A percentile compares a stretch with the other conserved stretches of the same genome.
Evolutionary conservation across 1,140 invertebrate genomes (phyloP).

Genomic region (Gonioctena quinquepunctata): DNA sequence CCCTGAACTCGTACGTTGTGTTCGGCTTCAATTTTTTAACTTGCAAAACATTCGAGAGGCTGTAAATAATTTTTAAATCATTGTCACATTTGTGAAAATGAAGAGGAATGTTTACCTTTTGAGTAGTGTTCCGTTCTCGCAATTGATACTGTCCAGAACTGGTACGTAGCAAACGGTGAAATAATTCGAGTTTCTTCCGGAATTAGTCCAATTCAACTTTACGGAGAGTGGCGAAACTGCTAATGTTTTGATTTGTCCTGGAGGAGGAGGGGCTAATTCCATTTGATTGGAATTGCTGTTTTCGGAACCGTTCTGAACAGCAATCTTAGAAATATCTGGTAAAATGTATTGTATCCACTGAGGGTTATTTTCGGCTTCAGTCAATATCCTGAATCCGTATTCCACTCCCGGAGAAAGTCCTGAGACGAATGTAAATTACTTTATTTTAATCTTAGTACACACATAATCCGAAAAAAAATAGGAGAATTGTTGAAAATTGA

Average conservation of each 20-base stretch:
- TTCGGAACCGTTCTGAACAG: neutral
- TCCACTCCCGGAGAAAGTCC: conserved; percentile 32
- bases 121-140: conserved; percentile 40
- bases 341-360: conserved; percentile 29
- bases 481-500: neutral
- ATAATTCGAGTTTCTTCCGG: conserved; percentile 33
- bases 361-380: conserved; percentile 21
- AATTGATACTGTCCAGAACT: conserved; percentile 26
- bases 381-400: conserved; percentile 42
- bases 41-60: conserved; percentile 56
- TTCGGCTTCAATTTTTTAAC: conserved; percentile 63
- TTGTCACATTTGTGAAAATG: neutral
- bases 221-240: conserved; percentile 17
- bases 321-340: conserved; percentile 5
- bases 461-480: too few relatives aligned
- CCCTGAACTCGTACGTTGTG: conserved; percentile 66
- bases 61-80: conserved; percentile 28
- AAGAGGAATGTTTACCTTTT: conserved; percentile 43
- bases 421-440: conserved; percentile 10
- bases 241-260: neutral
- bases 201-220: conserved; percentile 34
- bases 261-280: neutral
- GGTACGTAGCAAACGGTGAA: conserved; percentile 36
- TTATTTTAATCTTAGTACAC: too few relatives aligned
- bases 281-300: neutral